Evolutionary conservation across 2,113 vertebrate species (phyloP).

Genomic region (Circaetus gallicus): DNA sequence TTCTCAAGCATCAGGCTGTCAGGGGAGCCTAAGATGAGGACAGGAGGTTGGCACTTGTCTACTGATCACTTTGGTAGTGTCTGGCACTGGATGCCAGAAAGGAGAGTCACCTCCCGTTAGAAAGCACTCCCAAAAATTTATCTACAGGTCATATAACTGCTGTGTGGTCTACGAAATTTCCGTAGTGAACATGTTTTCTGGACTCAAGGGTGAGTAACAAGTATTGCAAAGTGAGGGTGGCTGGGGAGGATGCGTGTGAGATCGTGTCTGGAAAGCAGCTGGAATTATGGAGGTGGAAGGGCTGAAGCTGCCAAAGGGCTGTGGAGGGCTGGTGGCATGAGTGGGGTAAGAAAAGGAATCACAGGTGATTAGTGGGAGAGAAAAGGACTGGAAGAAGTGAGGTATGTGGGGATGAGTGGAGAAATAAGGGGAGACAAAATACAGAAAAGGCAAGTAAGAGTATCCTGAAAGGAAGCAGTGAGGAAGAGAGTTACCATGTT

Average conservation of each 20-base stretch:
- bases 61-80: neutral
- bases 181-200: neutral
- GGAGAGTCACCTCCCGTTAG: neutral
- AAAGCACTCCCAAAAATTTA: neutral
- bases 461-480: neutral
- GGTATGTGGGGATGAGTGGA: neutral
- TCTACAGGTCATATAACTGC: neutral
- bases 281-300: neutral
- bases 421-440: neutral
- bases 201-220: neutral
- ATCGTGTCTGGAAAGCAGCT: constrained; percentile 34
- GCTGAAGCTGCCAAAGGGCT: neutral
- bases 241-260: neutral
- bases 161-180: neutral
- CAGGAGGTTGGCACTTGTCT: neutral
- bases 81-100: neutral
- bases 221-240: neutral
- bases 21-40: neutral
- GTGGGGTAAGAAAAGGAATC: neutral
- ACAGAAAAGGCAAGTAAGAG: neutral
- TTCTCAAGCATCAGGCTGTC: neutral
- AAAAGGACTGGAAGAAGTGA: neutral
- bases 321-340: neutral
- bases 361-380: neutral
- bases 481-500: neutral